Base-by-base conservation (phyloP, 2,113 vertebrate genomes). In the Cyanistes caeruleus region DNA sequence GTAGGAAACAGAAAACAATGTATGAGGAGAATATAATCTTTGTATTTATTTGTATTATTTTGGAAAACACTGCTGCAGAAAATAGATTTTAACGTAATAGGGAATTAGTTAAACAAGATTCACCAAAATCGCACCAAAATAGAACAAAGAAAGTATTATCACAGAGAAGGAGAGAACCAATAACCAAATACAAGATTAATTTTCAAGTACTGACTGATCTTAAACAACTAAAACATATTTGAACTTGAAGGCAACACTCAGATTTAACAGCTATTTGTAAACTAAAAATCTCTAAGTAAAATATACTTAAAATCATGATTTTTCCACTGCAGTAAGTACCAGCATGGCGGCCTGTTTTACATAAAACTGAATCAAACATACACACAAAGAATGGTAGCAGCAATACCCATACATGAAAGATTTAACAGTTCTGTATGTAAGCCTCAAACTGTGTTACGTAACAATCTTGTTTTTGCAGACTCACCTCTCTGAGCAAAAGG, bases 401-500 rank as follows among this genome's bases (percentile, higher is more conserved):
- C 39, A 87, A 79, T 28, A 96, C 2, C 11, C 33, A 72, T 13
- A 53, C 0, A 0, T 7, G 4, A 51, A 84, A 64, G 27, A 69
- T 55, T 24, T 44, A 37, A 73, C 25, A 78, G 30, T 22, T 87
- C 51, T 62, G 44, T 14, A 65, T 4, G 7, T 11, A 84, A 75
- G 17, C 12, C 56, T 68, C 58, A 59, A 35, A 72, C 27, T 48
- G 27, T 24, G 9, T 51, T 69, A 64, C 21, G 30, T 10, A 53
- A 7, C 53, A 35, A 11, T 28, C 13, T 11, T 41, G 3, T 12
- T 31, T 17, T 46, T 35, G 59, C 1, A 53, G 37, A 82, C 98
- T 91, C 74, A 99, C 99, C 98, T 99, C 99, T 98, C 99, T 97
- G 84, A 99, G 98, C n/a, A 99, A 90, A 63, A 99, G 99, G 72